Evolutionary conservation across 2,113 vertebrate genomes (phyloP).

Genomic region (Platysternon megacephalum): DNA sequence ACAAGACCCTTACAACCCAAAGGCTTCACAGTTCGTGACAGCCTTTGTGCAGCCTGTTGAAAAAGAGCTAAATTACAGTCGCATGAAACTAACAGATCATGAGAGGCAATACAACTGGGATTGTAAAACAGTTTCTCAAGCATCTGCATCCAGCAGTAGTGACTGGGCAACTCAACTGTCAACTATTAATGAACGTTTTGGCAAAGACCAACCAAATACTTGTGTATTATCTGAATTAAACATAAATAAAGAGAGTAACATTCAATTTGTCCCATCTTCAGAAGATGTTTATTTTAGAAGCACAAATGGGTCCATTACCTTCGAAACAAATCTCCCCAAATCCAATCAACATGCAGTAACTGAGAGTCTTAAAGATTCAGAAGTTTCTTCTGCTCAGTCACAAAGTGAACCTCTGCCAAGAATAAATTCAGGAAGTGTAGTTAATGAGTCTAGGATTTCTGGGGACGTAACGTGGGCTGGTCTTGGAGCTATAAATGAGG

Average conservation of each 20-base stretch:
- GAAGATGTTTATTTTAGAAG: neutral
- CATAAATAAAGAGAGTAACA: neutral
- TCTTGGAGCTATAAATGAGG: neutral
- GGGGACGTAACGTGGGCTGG: rapidly evolving
- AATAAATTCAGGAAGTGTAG: neutral
- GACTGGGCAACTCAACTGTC: neutral
- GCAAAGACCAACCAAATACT: neutral
- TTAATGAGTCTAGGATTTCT: neutral
- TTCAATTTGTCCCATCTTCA: neutral
- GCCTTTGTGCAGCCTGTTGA: neutral
- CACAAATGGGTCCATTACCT: neutral
- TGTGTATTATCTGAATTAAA: neutral
- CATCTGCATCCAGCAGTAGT: neutral
- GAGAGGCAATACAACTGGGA: neutral
- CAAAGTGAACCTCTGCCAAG: neutral
- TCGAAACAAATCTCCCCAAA: neutral
- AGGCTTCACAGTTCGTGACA: neutral
- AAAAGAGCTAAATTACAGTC: neutral
- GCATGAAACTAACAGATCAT: neutral
- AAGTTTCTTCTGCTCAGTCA: neutral
- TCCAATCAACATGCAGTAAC: neutral
- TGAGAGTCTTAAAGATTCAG: neutral
- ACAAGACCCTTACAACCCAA: conserved; percentile 1
- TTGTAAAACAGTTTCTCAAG: neutral
- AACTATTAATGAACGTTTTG: neutral